These are phyloP conservation scores for Carabus problematicus DNA, from an alignment of 2,888 invertebrate species.

Conservation along the genomic window DNA sequence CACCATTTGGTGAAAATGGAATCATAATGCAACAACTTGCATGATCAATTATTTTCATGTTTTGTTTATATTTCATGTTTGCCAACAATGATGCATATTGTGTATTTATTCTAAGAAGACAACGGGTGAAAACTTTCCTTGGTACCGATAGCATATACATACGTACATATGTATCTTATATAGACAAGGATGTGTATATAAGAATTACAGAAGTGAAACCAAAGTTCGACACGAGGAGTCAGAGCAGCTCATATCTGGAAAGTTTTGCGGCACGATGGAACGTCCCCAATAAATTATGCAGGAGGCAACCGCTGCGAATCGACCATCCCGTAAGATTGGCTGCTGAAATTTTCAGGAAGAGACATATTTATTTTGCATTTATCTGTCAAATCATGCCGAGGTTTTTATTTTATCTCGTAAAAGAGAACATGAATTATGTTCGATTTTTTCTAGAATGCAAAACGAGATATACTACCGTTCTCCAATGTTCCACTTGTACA, in stretches of 20 bases:
- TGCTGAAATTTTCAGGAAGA: constrained; percentile 42
- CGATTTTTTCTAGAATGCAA: constrained; percentile 31
- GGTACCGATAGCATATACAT: no score
- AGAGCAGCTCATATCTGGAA: constrained; percentile 7
- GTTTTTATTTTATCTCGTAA: constrained; percentile 36
- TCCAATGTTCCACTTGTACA: constrained; percentile 4
- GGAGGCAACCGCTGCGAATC: constrained; percentile 37
- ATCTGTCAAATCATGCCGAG: constrained; percentile 42
- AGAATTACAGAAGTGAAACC: no score
- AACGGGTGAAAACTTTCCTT: no score
- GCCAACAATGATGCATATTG: no score
- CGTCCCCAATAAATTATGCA: constrained; percentile 41
- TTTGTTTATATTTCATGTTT: no score
- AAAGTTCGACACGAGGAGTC: no score
- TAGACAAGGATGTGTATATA: no score
- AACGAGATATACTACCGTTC: constrained; percentile 7
- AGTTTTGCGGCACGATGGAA: constrained; percentile 16
- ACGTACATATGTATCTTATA: no score
- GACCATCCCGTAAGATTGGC: constrained; percentile 43
- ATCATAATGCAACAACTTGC: no score
- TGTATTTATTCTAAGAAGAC: no score
- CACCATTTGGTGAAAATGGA: no score
- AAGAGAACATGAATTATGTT: constrained; percentile 39
- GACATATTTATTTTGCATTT: constrained; percentile 43
- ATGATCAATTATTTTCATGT: no score